Percentiles rank a stretch among this genome's conserved stretches.
Evolutionary conservation across 2,888 invertebrate species (phyloP).

Genomic region (Protophormia terraenovae): DNA sequence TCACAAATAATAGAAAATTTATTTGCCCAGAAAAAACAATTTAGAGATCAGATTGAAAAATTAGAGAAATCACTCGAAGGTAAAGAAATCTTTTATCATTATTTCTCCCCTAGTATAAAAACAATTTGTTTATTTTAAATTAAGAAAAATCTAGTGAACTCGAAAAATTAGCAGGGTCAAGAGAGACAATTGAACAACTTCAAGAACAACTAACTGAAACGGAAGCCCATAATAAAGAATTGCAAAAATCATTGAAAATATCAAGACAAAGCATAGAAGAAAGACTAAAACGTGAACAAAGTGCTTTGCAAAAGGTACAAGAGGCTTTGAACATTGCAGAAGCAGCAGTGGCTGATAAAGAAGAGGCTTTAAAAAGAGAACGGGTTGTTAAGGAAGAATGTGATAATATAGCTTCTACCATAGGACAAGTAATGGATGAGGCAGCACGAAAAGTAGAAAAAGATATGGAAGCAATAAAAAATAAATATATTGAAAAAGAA

Average conservation of each 20-base stretch:
- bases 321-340: constrained; percentile 84
- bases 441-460: constrained; percentile 83
- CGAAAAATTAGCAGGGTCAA: constrained; percentile 27
- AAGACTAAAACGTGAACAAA: constrained; percentile 81
- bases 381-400: constrained; percentile 83
- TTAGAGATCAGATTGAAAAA: constrained; percentile 70
- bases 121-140: constrained; percentile 33
- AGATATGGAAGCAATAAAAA: constrained; percentile 84
- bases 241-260: constrained; percentile 81
- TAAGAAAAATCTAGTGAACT: constrained; percentile 68
- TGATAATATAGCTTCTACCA: constrained; percentile 82
- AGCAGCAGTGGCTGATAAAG: constrained; percentile 83
- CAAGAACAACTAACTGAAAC: constrained; percentile 74
- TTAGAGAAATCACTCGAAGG: constrained; percentile 71
- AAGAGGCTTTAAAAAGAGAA: constrained; percentile 82
- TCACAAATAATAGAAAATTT: constrained; percentile 70
- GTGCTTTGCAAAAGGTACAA: constrained; percentile 83
- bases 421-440: constrained; percentile 83
- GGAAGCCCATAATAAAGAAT: constrained; percentile 73
- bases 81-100: constrained; percentile 37
- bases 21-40: constrained; percentile 70
- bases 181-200: constrained; percentile 65
- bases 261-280: constrained; percentile 80
- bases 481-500: constrained; percentile 84
- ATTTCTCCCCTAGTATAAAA: not conserved